Evolutionary conservation across 2,888 invertebrate genomes (phyloP), one percentile per base, ranked within the genome.

Genomic region (Macrosoma leucophasiata): DNA sequence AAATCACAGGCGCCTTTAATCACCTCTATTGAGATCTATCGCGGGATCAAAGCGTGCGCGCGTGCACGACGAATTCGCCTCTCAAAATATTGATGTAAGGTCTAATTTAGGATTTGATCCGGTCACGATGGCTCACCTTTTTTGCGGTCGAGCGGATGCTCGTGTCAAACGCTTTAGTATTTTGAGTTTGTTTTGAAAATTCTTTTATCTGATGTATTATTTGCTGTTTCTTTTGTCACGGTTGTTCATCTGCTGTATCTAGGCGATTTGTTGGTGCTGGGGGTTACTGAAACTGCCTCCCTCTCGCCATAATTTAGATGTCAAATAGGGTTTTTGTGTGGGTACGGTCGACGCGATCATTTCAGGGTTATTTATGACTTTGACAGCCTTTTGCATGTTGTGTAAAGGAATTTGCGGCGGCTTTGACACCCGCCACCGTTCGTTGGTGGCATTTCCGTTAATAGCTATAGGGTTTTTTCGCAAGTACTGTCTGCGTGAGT

Each of bases 181-280:
- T 79, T 81, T 78, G 82, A 84, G 81, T 84, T 84, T 85, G 84
- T 84, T 84, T 84, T 84, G 82, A 84, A 84, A 82, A 84, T 77
- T 84, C 84, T 84, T 85, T 84, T 84, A 82, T 84, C 74, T 79
- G 81, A 76, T 78, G 71, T 77, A 79, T 84, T 71, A 67, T 73
- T 84, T 71, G 75, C 64, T 75, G 73, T 75, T 66, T 62, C 67
- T 65, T 75, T 82, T 84, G 81, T 81, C 67, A 58, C 55, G 47
- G 50, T 55, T 61, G 67, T 69, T 79, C 81, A 79, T 81, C 78
- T 79, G 79, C 69, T 54, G 50, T 55, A 54, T 57, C 61, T 58
- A 64, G 71, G 73, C 69, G 75, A 69, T 71, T 69, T 74, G 70
- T 72, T 65, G 62, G 64, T 51, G 52, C 50, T 43, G 53, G 62